Percentiles rank a stretch among this genome's conserved stretches.
Conservation (phyloP, 1,140 invertebrate genomes). For the Conopomorpha cramerella region DNA sequence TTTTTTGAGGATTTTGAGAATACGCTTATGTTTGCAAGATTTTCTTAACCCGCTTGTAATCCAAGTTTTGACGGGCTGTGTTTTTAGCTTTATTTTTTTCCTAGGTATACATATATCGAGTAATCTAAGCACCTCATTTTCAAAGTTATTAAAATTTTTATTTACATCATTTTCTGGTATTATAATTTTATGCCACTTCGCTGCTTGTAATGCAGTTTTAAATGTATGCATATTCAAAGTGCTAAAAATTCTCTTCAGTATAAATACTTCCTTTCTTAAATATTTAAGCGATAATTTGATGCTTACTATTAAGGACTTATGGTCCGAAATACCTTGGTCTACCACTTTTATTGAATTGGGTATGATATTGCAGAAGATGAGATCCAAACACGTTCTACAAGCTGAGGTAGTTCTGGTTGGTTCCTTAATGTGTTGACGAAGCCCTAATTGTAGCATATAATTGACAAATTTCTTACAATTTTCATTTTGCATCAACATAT, state of each 20-base stretch:
- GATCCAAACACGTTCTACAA: not conserved
- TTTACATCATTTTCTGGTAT: not conserved
- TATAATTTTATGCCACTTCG: not conserved
- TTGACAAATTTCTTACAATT: not conserved
- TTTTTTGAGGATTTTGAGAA: not conserved
- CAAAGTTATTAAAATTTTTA: not conserved
- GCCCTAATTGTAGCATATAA: not conserved
- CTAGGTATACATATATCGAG: slow-evolving; percentile 1
- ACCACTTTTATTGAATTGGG: not conserved
- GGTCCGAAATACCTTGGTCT: not conserved
- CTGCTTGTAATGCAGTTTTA: not conserved
- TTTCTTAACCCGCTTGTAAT: not conserved
- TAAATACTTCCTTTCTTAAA: not conserved
- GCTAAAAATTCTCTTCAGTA: too few relatives aligned
- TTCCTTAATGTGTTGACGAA: not conserved
- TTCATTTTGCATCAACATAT: not conserved
- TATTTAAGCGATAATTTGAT: not conserved
- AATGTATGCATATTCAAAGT: not conserved
- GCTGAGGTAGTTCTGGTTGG: not conserved
- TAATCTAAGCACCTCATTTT: slow-evolving; percentile 1
- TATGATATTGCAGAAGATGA: not conserved
- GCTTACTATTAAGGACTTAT: not conserved
- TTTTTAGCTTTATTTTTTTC: slow-evolving; percentile 3
- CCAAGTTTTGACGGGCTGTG: not conserved
- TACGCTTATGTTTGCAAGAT: not conserved